Conservation (phyloP, 2,888 invertebrate genomes). For the Strigamia crassipes region DNA sequence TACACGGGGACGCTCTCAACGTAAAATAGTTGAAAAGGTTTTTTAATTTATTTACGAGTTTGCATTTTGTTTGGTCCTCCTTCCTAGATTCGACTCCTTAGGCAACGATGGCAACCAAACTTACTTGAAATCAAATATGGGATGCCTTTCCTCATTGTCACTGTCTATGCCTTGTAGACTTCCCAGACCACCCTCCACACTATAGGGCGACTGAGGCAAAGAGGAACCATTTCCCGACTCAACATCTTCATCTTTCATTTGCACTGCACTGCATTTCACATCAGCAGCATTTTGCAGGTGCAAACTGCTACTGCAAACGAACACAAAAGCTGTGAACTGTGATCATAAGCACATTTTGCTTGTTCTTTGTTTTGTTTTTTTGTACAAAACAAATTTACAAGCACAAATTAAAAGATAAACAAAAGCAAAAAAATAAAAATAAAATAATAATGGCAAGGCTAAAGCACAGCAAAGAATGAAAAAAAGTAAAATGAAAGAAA, state of each 20-base stretch:
- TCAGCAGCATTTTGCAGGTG: slow-evolving; percentile 43
- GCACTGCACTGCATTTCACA: slow-evolving; percentile 42
- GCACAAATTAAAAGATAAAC: background rate
- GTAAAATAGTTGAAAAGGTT: no score
- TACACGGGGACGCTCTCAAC: background rate
- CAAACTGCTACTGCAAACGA: slow-evolving; percentile 49
- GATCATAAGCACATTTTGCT: background rate
- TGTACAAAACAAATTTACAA: background rate
- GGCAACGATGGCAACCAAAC: slow-evolving; percentile 46
- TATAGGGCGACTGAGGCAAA: slow-evolving; percentile 89
- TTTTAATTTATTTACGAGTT: slow-evolving; percentile 11
- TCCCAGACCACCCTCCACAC: slow-evolving; percentile 75
- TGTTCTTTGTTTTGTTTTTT: background rate
- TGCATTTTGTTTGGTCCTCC: background rate
- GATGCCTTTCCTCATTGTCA: slow-evolving; percentile 77
- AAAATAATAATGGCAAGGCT: background rate
- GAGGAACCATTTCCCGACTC: slow-evolving; percentile 97
- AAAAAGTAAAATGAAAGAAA: background rate
- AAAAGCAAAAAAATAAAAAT: background rate
- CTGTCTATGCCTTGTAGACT: slow-evolving; percentile 76
- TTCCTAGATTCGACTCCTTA: slow-evolving; percentile 34
- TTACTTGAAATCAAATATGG: slow-evolving; percentile 55
- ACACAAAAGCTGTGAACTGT: slow-evolving; percentile 39
- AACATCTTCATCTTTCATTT: slow-evolving; percentile 79
- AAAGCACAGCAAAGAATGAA: slow-evolving; percentile 18